Evolutionary conservation across 2,888 invertebrate species (phyloP), one percentile per base, ranked within the genome.

Genomic region (Serrognathus titanus): DNA sequence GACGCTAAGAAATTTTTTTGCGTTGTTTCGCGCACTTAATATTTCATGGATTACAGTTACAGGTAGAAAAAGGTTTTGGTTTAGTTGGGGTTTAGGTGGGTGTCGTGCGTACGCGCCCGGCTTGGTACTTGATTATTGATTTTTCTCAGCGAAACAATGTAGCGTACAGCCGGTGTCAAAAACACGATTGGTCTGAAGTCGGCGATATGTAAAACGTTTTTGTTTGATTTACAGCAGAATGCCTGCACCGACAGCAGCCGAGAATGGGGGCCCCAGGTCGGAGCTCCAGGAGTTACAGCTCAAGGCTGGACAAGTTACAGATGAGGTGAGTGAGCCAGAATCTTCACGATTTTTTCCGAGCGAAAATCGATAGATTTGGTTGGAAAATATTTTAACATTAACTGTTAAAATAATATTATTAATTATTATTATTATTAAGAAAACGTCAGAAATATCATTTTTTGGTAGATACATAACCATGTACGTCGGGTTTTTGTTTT

Each of bases 231-330:
- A 40, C 40, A 58, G 58, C 56, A 71, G 66, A 78, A 88, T 87
- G 87, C 86, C 88, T 49, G 84, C 83, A 62, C 84, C 85, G 72
- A 78, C 81, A 64, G 76, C 80, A 62, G 83, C 82, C 71, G 82
- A 80, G 74, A 85, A 84, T 78, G 87, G 83, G 59, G 86, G 87
- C 68, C 92, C 92, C 56, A 84, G 86, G 78, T 90, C 92, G 68
- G 94, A 94, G 80, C 83, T 94, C 71, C 93, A 94, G 76, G 93
- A 94, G 80, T 80, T 94, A 66, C 94, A 94, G 79, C 83, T 92
- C 76, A 87, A 87, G 76, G 81, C 92, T 64, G 89, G 88, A 68
- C 88, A 92, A 79, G 88, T 88, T 72, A 93, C 94, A 71, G 94
- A 94, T 89, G 94, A 94, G 78, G 93, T 94, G 76, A 81, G 83